Evolutionary conservation across 1,140 invertebrate species (phyloP).

Genomic region (Ceratina calcarata): DNA sequence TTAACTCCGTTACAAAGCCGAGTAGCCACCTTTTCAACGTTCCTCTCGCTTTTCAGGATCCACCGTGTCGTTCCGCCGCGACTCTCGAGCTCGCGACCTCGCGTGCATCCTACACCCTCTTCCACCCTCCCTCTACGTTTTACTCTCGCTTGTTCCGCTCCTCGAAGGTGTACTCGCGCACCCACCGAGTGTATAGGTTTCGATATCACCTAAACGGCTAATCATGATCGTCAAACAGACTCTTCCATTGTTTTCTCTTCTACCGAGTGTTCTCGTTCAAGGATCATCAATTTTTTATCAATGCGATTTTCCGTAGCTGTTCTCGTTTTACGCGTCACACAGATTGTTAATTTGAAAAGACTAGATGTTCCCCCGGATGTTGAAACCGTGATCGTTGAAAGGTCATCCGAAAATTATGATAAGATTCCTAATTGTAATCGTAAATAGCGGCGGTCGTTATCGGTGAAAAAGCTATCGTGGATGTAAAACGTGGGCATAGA

Average conservation of each 20-base stretch:
- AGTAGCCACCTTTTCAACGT: conserved; percentile 46
- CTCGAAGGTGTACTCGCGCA: conserved; percentile 18
- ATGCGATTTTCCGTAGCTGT: no score
- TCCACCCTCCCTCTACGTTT: neutral
- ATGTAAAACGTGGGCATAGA: conserved; percentile 39
- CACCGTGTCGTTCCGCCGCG: conserved; percentile 25
- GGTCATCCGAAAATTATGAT: neutral
- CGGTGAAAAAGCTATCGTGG: conserved; percentile 30
- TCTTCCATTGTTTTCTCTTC: conserved; percentile 37
- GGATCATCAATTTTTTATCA: neutral
- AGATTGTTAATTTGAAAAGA: neutral
- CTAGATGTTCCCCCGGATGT: neutral
- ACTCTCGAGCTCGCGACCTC: conserved; percentile 39
- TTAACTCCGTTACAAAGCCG: conserved; percentile 54
- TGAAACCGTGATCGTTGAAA: neutral
- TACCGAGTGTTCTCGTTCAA: neutral
- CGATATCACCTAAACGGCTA: conserved; percentile 56
- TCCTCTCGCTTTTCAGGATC: conserved; percentile 38
- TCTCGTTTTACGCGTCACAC: neutral
- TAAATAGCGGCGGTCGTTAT: conserved; percentile 24
- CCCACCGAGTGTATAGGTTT: conserved; percentile 42
- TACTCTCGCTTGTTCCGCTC: neutral
- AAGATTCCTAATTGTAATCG: neutral
- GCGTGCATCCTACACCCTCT: neutral
- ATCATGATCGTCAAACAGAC: conserved; percentile 47